phyloP scores from a whole-genome alignment of 2,113 vertebrate genomes.

The Herpetotheres cachinnans region DNA sequence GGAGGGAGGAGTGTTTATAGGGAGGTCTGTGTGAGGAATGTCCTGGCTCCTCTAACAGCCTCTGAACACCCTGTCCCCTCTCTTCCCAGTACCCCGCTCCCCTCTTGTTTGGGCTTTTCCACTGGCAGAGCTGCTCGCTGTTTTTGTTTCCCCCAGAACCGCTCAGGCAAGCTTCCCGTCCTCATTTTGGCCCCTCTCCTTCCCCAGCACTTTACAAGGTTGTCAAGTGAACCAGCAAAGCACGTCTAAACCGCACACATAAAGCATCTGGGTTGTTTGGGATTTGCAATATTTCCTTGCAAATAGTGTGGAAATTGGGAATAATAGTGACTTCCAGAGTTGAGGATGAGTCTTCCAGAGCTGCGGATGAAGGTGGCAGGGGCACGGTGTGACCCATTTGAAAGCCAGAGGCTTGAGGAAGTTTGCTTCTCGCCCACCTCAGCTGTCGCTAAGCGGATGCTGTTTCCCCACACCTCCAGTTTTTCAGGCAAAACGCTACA shows the following conservation, averaged over 20 bases:
- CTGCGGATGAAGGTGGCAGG: neutral
- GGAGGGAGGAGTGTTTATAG: neutral
- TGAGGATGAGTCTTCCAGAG: neutral
- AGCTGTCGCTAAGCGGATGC: neutral
- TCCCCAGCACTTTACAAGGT: neutral
- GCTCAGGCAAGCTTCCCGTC: neutral
- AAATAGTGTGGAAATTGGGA: fast-evolving
- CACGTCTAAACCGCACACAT: fast-evolving
- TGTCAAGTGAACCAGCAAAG: neutral
- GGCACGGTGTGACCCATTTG: fast-evolving
- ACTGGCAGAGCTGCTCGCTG: neutral
- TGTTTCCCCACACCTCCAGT: neutral
- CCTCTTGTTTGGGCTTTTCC: neutral
- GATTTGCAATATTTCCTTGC: neutral
- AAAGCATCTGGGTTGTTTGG: neutral
- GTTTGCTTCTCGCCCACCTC: neutral
- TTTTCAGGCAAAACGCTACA: neutral
- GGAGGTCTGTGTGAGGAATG: neutral
- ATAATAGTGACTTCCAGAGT: fast-evolving
- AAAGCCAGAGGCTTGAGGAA: neutral
- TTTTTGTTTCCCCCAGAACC: neutral
- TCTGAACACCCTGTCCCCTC: neutral
- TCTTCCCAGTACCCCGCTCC: neutral
- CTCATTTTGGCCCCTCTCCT: neutral
- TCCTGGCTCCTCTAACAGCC: neutral